Evolutionary conservation across 2,797 vertebrate species (phyloP).

Genomic region (Rousettus madagascariensis): DNA sequence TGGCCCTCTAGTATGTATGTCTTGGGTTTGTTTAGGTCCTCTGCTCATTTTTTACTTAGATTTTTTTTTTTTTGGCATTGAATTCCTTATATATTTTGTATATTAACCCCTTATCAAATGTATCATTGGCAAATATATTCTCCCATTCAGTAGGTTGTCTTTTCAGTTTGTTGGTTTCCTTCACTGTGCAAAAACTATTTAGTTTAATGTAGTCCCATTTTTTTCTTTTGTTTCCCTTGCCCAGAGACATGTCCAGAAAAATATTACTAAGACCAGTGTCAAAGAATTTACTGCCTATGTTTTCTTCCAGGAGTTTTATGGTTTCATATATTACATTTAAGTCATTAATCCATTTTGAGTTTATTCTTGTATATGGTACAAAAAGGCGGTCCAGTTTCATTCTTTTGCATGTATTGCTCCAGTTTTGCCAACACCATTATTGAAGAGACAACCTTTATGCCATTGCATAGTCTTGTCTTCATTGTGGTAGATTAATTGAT

Average conservation of each 20-base stretch:
- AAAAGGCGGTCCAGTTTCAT: neutral
- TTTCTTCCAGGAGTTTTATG: neutral
- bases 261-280: neutral
- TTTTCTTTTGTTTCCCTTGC: neutral
- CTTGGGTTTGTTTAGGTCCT: too few species aligned
- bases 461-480: too few species aligned
- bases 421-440: neutral
- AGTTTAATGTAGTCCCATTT: neutral
- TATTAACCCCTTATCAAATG: too few species aligned
- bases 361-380: neutral
- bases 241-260: neutral
- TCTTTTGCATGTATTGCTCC: neutral
- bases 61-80: too few species aligned
- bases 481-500: too few species aligned
- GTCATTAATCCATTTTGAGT: neutral
- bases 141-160: too few species aligned
- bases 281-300: neutral
- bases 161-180: too few species aligned
- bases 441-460: neutral
- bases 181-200: neutral
- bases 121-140: too few species aligned
- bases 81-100: too few species aligned
- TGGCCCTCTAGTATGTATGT: neutral
- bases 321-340: neutral
- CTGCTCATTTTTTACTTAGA: too few species aligned